phyloP scores from a whole-genome alignment of 2,797 vertebrate species.

The Esox masquinongy region DNA sequence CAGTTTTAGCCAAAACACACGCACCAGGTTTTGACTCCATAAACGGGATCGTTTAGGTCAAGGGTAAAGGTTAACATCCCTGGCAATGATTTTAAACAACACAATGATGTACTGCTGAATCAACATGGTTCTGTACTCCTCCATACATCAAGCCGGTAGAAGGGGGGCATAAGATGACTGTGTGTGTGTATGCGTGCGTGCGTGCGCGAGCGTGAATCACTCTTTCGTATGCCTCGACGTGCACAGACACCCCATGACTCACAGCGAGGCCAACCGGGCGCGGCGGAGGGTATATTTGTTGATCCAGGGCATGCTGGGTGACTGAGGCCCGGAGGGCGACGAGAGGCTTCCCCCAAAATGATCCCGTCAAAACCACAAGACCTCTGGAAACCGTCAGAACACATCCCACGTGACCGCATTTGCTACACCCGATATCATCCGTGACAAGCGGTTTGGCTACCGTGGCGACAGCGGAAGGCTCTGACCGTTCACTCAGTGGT shows the following conservation, averaged over 20 bases:
- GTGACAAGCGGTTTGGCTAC: no score
- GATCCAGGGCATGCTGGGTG: neutral
- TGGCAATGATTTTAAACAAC: neutral
- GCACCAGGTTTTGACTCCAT: neutral
- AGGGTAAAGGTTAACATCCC: neutral
- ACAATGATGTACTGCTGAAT: conserved; percentile 2
- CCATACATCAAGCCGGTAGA: neutral
- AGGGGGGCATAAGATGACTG: neutral
- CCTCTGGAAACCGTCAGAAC: neutral
- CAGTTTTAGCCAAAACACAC: neutral
- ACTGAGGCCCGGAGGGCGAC: neutral
- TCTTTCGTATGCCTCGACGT: neutral
- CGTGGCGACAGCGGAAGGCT: no score
- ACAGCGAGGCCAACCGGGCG: neutral
- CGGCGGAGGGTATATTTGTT: neutral
- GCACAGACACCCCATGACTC: neutral
- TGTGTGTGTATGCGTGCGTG: neutral
- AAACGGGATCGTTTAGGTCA: neutral
- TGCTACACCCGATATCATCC: no score
- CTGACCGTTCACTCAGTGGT: no score
- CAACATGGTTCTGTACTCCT: neutral
- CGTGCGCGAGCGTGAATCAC: no score
- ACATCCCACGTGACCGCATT: neutral
- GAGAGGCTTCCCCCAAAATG: neutral
- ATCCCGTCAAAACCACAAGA: neutral